Evolutionary conservation across 2,888 invertebrate genomes (phyloP), one percentile per base, ranked within the genome.

Genomic region (Baccha elongata): DNA sequence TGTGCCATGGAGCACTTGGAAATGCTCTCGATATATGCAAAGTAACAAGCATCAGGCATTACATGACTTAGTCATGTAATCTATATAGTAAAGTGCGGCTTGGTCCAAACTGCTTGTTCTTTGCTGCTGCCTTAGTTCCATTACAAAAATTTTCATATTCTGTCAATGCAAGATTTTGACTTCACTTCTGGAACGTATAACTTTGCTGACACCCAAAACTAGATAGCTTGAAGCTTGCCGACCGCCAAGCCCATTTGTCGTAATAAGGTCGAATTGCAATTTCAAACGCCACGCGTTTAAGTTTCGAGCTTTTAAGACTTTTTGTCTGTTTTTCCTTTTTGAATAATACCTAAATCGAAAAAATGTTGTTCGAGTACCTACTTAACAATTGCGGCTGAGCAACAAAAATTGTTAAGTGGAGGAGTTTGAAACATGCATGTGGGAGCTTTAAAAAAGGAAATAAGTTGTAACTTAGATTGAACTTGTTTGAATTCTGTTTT

Each of bases 241-340:
- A 44, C 62, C 52, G 75, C 75, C 80, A 71, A 81, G 80, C 80
- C 80, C 80, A 81, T 81, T 81, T 81, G 75, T 81, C 60, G 75
- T 67, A 80, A 81, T 81, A 81, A 81, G 80, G 75, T 81, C 80
- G 69, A 67, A 26, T 23, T 52, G 32, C 53, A 62, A 65, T 60
- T 76, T 65, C 71, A 53, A 71, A 71, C 76, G 69, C 50, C 55
- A 67, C 76, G 48, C 17, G 48, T 46, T 21, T n/a, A 52, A 46
- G 37, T 64, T 53, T 35, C 21, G 13, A 40, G n/a, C 13, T 55
- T 55, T 23, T 48, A 7, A 53, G 53, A 35, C 55, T 35, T 17
- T 55, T 55, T 37, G 53, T 55, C 55, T 23, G 3, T 58, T 11
- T 58, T 55, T 15, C 21, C 8, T 5, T 46, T n/a, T n/a, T 35